Base-by-base conservation (phyloP, 2,888 invertebrate genomes). In the Notodonta ziczac region DNA sequence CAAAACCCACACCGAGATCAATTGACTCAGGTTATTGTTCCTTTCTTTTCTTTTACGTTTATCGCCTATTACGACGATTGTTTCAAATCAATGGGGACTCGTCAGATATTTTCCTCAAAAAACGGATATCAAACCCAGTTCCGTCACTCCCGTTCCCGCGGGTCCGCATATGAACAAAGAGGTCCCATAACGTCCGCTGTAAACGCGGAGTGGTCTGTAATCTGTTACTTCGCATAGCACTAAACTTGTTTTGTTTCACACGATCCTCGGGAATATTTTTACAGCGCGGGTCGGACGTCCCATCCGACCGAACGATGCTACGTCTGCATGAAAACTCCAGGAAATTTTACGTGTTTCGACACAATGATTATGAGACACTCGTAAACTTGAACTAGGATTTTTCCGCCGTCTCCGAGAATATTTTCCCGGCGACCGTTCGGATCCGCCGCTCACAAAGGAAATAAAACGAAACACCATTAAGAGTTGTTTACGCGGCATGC, bases 301-400 rank as follows among this genome's bases (percentile, higher is more conserved):
- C 85, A 84, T 87, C 85, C 83, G 75, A 72, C 78, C 71, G 74
- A 80, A 86, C 82, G 84, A 82, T 82, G 88, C 86, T 85, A 76
- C 77, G 87, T 89, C 85, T 86, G 88, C 87, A 88, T 81, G 54
- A 85, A 85, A 85, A 82, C 80, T 80, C 84, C 78, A 77, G 81
- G 80, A 83, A 86, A 85, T 87, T 89, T 89, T 88, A 90, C 89
- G 87, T 88, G 85, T 88, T 86, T 83, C 86, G 81, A 83, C 81
- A 82, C 82, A 79, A 83, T 84, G 82, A 86, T 88, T 89, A 89
- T 86, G 86, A 86, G 87, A 81, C 81, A 82, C 83, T 87, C 88
- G 85, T 88, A 88, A 88, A 89, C 80, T 84, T 82, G 77, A 79
- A 81, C 85, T 82, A 82, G 84, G 78, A 84, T 81, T 84, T 84